These are phyloP conservation scores for Limanda limanda DNA, from an alignment of 2,113 vertebrate species.

Conservation along the genomic window DNA sequence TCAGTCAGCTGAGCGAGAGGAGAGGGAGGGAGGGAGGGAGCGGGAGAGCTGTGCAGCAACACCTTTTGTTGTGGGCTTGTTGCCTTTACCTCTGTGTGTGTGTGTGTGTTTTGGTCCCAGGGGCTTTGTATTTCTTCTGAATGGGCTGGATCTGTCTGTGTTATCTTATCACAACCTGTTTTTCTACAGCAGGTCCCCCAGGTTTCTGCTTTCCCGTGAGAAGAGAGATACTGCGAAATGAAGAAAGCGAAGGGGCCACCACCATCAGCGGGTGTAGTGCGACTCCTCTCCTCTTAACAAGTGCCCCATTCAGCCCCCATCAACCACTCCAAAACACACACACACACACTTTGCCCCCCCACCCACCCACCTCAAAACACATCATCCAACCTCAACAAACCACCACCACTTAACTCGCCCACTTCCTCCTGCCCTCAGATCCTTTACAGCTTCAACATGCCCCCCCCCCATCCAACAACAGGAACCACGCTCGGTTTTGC, in stretches of 20 bases:
- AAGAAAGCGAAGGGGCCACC: constrained; percentile 40
- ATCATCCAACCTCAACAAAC: constrained; percentile 37
- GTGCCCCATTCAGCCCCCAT: constrained; percentile 62
- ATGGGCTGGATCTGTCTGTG: constrained; percentile 20
- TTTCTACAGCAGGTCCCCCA: constrained; percentile 3
- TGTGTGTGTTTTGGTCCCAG: neutral
- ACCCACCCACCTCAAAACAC: constrained; percentile 8
- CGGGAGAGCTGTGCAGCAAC: neutral
- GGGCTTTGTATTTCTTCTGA: constrained; percentile 11
- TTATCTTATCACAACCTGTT: constrained; percentile 39
- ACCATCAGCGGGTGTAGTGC: constrained; percentile 31
- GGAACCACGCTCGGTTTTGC: constrained; percentile 33
- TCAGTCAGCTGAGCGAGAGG: constrained; percentile 30
- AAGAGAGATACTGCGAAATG: constrained; percentile 29
- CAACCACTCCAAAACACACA: constrained; percentile 58
- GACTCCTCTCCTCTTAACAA: constrained; percentile 48
- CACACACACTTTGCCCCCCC: constrained; percentile 34
- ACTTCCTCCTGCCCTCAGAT: constrained; percentile 58
- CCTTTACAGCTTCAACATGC: constrained; percentile 26
- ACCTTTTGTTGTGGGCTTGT: constrained; percentile 7
- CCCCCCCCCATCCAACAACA: constrained; percentile 13
- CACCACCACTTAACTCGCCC: constrained; percentile 57
- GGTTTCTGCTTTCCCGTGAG: constrained; percentile 26
- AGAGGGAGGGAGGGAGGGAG: constrained; percentile 9
- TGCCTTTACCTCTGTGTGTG: neutral